phyloP scores from a whole-genome alignment of 2,797 vertebrate species.

The Pseudomugil gertrudae region DNA sequence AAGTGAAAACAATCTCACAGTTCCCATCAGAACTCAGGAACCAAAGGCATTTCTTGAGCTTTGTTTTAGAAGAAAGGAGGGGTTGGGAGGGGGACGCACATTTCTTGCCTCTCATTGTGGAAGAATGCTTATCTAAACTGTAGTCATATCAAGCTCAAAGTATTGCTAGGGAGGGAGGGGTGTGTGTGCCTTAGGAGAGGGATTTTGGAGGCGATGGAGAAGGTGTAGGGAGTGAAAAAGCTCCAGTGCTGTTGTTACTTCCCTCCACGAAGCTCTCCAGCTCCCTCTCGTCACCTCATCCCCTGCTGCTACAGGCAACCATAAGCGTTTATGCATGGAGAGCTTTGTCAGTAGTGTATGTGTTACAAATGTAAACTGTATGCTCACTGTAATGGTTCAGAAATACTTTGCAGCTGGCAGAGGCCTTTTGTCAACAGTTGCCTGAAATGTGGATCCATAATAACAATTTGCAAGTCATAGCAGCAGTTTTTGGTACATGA shows the following conservation, averaged over 20 bases:
- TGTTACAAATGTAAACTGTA: constrained; percentile 43
- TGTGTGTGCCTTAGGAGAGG: constrained; percentile 17
- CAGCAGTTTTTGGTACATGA: neutral
- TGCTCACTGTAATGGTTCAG: constrained; percentile 30
- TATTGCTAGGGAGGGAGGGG: constrained; percentile 34
- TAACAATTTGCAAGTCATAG: constrained; percentile 25
- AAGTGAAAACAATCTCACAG: constrained; percentile 81
- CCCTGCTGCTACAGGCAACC: constrained; percentile 22
- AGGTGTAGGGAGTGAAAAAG: constrained; percentile 52
- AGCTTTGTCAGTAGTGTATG: constrained; percentile 35
- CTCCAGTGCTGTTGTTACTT: constrained; percentile 22
- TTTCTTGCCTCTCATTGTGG: constrained; percentile 68
- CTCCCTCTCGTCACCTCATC: constrained; percentile 23
- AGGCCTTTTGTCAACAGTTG: constrained; percentile 41
- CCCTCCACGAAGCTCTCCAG: constrained; percentile 28
- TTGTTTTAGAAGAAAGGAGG: constrained; percentile 47
- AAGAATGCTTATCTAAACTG: constrained; percentile 81
- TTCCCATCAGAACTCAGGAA: constrained; percentile 69
- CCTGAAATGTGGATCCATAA: constrained; percentile 12
- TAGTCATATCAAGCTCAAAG: constrained; percentile 68
- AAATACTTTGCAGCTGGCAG: constrained; percentile 42
- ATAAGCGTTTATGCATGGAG: constrained; percentile 10
- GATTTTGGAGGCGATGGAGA: constrained; percentile 31
- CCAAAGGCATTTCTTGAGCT: constrained; percentile 65
- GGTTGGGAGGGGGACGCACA: constrained; percentile 6